Evolutionary conservation across 2,888 invertebrate genomes (phyloP).

Genomic region (Cantharis rufa): DNA sequence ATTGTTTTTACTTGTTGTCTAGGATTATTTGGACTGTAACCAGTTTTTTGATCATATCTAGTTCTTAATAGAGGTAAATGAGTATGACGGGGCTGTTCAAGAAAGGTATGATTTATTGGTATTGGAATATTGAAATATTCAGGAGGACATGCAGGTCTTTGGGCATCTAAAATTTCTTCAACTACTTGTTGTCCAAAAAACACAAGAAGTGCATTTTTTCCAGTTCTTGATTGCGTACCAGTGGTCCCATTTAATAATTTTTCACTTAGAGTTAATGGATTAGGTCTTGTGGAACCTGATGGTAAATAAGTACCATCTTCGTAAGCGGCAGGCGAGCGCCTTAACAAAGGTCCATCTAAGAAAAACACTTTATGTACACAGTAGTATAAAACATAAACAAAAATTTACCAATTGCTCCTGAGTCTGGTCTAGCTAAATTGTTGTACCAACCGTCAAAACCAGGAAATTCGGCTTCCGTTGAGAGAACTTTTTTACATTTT

Average conservation of each 20-base stretch:
- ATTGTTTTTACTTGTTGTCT: constrained; percentile 59
- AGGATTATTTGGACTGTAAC: constrained; percentile 63
- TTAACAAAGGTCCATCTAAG: constrained; percentile 59
- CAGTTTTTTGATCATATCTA: constrained; percentile 60
- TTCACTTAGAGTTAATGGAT: constrained; percentile 60
- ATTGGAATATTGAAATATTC: constrained; percentile 64
- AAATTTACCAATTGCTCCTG: constrained; percentile 51
- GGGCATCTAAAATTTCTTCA: constrained; percentile 65
- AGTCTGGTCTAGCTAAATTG: constrained; percentile 51
- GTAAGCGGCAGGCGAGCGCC: constrained; percentile 61
- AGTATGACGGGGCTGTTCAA: constrained; percentile 43
- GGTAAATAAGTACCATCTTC: constrained; percentile 62
- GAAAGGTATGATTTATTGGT: constrained; percentile 53
- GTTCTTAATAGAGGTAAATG: constrained; percentile 61
- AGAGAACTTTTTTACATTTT: constrained; percentile 1
- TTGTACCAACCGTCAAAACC: constrained; percentile 57
- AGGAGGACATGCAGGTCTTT: constrained; percentile 64
- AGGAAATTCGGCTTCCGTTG: constrained; percentile 45
- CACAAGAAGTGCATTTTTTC: constrained; percentile 62
- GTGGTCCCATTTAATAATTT: constrained; percentile 55
- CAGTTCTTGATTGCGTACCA: constrained; percentile 54
- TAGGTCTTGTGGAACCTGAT: constrained; percentile 57
- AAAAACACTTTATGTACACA: too few species aligned
- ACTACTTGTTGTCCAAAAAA: constrained; percentile 68
- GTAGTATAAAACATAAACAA: too few species aligned